Base-by-base conservation (phyloP, 2,113 vertebrate species). In the Corythaixoides concolor region DNA sequence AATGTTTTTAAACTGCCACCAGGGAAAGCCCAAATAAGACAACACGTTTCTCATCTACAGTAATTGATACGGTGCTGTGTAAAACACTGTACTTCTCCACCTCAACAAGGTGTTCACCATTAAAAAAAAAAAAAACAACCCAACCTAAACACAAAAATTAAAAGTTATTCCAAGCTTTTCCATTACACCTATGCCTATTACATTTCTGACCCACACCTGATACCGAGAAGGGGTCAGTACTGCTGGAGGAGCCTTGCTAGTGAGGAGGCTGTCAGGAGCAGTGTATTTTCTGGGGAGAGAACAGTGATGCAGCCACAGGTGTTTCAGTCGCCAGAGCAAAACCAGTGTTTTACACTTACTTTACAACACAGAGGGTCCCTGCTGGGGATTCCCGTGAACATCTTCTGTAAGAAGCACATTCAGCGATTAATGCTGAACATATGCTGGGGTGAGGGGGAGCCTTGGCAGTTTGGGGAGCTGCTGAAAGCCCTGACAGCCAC, bases 1-100 rank as follows among this genome's bases (percentile, higher is more conserved):
- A 12, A 15, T 0, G 0, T 30, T 41, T 49, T 35, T 8, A 32
- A 77, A 30, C 10, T 26, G 26, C 15, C 56, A 32, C 39, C 27
- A n/a, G 21, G 39, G 27, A 70, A 70, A 89, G 35, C 23, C 27
- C 52, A 49, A 33, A 43, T 8, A 60, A n/a, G 20, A 37, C 6
- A 28, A 30, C 2, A 5, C 0, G 0, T 52, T 69, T 75, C 26
- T 80, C 55, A 49, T 3, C 58, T 50, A 9, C 30, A 26, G 8
- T 4, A 18, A 66, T 45, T 7, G 24, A 12, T 15, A 24, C 0
- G 2, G 39, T 45, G 35, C 39, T 0, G 0, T 24, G 39, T n/a
- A 60, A 75, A 60, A 70, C 27, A 26, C n/a, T 30, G n/a, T 21
- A n/a, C 20, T 32, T 58, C 20, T 74, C 20, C 10, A 33, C 13